Evolutionary conservation across 92 coral and sea anemone species (phyloP).

Genomic region (Porites evermanni): DNA sequence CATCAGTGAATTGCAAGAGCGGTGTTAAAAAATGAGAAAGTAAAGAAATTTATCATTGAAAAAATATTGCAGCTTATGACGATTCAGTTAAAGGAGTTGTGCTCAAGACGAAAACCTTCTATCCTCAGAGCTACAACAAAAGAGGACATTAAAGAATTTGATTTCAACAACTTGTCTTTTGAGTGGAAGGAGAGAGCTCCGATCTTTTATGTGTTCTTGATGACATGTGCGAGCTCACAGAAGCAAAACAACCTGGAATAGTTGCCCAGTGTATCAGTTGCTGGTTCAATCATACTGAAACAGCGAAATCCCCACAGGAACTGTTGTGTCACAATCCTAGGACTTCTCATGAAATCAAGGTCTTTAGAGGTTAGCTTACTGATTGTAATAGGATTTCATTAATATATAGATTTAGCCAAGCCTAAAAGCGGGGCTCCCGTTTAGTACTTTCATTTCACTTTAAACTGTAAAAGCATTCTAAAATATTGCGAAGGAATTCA

Average conservation of each 20-base stretch:
- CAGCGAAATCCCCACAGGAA: slow-evolving; percentile 69
- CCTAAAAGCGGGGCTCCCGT: too few relatives aligned
- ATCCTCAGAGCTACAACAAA: slow-evolving; percentile 5
- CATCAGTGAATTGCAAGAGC: slow-evolving; percentile 46
- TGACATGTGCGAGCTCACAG: slow-evolving; percentile 24
- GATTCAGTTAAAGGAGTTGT: slow-evolving; percentile 26
- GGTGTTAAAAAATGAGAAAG: slow-evolving; percentile 17
- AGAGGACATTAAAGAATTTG: neutral
- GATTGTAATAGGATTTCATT: too few relatives aligned
- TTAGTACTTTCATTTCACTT: too few relatives aligned
- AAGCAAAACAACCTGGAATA: slow-evolving; percentile 31
- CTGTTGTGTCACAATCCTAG: slow-evolving; percentile 50
- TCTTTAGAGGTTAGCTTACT: slow-evolving; percentile 57
- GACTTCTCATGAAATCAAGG: slow-evolving; percentile 58
- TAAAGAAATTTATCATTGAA: slow-evolving; percentile 39
- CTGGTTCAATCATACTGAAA: slow-evolving; percentile 53
- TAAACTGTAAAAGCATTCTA: too few relatives aligned
- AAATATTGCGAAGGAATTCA: too few relatives aligned
- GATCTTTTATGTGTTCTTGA: neutral
- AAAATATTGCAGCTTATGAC: slow-evolving; percentile 45
- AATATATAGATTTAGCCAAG: too few relatives aligned
- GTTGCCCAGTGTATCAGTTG: slow-evolving; percentile 61
- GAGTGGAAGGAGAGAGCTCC: slow-evolving; percentile 19
- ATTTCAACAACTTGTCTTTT: slow-evolving; percentile 5
- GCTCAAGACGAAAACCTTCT: slow-evolving; percentile 12